Evolutionary conservation across 2,888 invertebrate species (phyloP), one percentile per base, ranked within the genome.

Genomic region (Eumerus sabulonum): DNA sequence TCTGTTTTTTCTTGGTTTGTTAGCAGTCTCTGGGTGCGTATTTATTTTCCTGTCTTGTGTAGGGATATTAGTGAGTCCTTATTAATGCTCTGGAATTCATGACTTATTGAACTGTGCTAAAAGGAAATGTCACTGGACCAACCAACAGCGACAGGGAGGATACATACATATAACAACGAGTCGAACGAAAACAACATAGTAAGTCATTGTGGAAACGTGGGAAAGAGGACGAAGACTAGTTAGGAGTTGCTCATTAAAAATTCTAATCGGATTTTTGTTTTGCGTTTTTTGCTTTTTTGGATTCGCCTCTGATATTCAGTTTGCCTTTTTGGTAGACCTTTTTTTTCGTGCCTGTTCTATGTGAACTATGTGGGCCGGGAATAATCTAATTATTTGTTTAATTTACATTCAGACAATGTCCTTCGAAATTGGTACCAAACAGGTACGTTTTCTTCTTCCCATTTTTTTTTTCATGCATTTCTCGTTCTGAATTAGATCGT

Each of bases 101-200:
- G 79, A 79, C 79, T 79, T 79, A 79, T 79, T 79, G 79, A 79
- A 70, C 74, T 79, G 68, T 74, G 60, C 45, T 79, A 74, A 79
- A 79, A 74, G 74, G 74, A 70, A 79, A 74, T 70, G 79, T 74
- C 74, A 74, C 47, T 64, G 53, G 64, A 47, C 27, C 44, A 57
- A 47, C 27, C 44, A 16, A 17, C 19, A 53, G 45, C 45, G 38
- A 70, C 47, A 27, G 16, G n/a, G 50, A 27, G 50, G 1, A 57
- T 56, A 36, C 44, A 51, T 45, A 42, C 9, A 14, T 13, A 51
- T 17, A 40, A 50, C 51, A 27, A 45, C 51, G 19, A 53, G 40
- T 40, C 40, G 40, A n/a, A 7, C 27, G 3, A 7, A 27, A 27
- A 4, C 27, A n/a, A n/a, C n/a, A n/a, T n/a, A n/a, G n/a, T n/a